Evolutionary conservation across 1,140 invertebrate species (phyloP), one percentile per base, ranked within the genome.

Genomic region (Phocides pigmalion): DNA sequence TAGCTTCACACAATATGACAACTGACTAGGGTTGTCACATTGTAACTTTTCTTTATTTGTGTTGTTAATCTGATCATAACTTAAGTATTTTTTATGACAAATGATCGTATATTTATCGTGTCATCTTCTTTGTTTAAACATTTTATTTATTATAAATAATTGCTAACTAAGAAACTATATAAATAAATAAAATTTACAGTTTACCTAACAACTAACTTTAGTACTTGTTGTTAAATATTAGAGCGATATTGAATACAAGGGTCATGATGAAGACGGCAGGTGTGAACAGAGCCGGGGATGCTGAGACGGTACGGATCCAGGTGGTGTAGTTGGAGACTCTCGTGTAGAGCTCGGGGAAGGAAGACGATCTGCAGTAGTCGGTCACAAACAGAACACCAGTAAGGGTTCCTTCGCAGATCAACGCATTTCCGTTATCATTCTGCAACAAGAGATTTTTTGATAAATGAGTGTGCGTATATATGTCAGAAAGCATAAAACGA

Each of bases 331-430:
- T 81, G 19, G 71, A 70, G 1, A 84, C 73, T 32, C 80, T 66
- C 0, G 79, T 78, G 51, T 86, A 81, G 0, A 83, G 44, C 53
- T 86, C 81, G 20, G 81, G 81, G n/a, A 65, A 65, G 0, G 69
- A 56, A 5, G 69, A 61, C 0, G 39, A 25, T 6, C 41, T 14
- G 44, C 78, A 81, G 1, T 62, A 32, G 25, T 74, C 68, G 4
- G 59, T 64, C 4, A 70, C 5, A 14, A 73, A 76, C 0, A 82
- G 64, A 1, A 85, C 46, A 3, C 79, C 79, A 4, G 81, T 75
- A 3, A 83, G 64, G 2, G 62, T 68, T 4, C 65, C 72, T 2
- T 49, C 59, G 42, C 82, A 85, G 0, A 82, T 68, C 1, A 85
- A 62, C 1, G 75, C 46, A 22, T 77, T 79, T 4, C 77, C 81